phyloP scores from a whole-genome alignment of 2,797 vertebrate genomes.

The Scarus forsteni region DNA sequence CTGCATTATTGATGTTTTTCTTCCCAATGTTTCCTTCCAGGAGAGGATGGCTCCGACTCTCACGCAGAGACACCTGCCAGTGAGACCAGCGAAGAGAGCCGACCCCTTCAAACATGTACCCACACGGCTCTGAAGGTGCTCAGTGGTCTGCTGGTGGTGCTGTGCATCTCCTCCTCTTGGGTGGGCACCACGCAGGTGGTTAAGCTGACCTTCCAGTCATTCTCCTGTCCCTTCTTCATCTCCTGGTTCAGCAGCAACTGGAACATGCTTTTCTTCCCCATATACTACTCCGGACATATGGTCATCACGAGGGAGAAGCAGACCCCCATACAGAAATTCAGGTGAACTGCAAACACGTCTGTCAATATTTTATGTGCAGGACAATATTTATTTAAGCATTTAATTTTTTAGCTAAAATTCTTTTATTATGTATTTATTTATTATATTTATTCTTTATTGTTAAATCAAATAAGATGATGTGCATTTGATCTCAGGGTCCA shows the following conservation, averaged over 20 bases:
- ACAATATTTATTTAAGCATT: too few relatives aligned
- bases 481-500: too few relatives aligned
- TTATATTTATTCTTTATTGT: too few relatives aligned
- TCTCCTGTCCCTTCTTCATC: conserved; percentile 99
- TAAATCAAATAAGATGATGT: too few relatives aligned
- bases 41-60: conserved; percentile 92
- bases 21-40: conserved; percentile 71
- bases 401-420: too few relatives aligned
- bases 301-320: conserved; percentile 94
- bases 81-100: conserved; percentile 87
- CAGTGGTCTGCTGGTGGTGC: conserved; percentile 93
- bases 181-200: conserved; percentile 98
- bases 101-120: conserved; percentile 88
- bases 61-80: conserved; percentile 88
- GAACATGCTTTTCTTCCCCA: conserved; percentile 98
- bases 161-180: conserved; percentile 97
- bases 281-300: conserved; percentile 96
- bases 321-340: conserved; percentile 96
- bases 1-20: conserved; percentile 1
- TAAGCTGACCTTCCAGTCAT: conserved; percentile 97
- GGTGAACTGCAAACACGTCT: conserved; percentile 78
- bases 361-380: too few relatives aligned
- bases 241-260: conserved; percentile 99
- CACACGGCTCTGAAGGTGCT: conserved; percentile 90
- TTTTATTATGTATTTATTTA: too few relatives aligned